Evolutionary conservation across 2,888 invertebrate genomes (phyloP).

Genomic region (Arrhopalites spinosus): DNA sequence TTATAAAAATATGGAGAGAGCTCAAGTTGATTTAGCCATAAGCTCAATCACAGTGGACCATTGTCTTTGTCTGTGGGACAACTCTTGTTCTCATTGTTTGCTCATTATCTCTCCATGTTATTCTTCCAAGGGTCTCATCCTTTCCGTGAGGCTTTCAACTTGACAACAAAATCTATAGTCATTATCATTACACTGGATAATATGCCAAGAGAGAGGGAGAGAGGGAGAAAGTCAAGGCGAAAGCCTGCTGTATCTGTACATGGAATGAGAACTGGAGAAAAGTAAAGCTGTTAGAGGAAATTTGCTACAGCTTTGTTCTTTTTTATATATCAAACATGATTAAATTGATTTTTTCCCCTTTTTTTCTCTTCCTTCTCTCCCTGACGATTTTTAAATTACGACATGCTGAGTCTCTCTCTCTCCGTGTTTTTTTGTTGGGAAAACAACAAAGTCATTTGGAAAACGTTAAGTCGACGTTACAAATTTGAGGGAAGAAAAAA

Average conservation of each 20-base stretch:
- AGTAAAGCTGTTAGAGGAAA: background rate
- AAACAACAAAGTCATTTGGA: background rate
- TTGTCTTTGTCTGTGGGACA: background rate
- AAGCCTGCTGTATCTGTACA: no score
- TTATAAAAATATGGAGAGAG: no score
- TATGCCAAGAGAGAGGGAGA: no score
- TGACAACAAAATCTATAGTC: no score
- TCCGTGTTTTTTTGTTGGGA: background rate
- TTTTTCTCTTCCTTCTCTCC: background rate
- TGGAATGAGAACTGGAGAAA: no score
- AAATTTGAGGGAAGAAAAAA: no score
- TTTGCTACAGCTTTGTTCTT: background rate
- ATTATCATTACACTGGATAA: no score
- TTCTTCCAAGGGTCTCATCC: background rate
- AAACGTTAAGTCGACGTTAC: no score
- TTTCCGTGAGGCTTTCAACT: no score
- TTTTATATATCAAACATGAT: background rate
- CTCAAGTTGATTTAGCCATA: no score
- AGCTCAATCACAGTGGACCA: background rate
- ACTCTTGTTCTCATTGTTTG: background rate
- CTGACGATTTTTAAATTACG: background rate
- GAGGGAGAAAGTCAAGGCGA: background rate
- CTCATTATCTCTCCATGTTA: slow-evolving; percentile 16
- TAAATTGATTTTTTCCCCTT: background rate
- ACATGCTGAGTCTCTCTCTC: background rate